Conservation (phyloP, 2,113 vertebrate species). For the Hemiscyllium ocellatum region DNA sequence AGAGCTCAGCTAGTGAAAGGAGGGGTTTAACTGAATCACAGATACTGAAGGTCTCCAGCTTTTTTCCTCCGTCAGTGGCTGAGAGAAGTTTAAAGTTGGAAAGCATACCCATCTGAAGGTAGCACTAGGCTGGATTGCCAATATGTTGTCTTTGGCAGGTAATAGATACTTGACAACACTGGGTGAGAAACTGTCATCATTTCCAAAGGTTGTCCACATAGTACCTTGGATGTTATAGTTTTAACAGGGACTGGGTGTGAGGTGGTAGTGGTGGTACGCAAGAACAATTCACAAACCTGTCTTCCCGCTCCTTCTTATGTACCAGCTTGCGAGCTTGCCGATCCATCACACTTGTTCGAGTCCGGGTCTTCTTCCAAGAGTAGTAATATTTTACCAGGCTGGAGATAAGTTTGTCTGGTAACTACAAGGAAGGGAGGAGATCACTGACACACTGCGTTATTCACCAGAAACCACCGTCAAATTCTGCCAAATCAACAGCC, state of each 20-base stretch:
- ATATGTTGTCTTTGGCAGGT: no score
- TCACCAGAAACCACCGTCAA: background rate
- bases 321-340: conserved; percentile 75
- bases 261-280: background rate
- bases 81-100: background rate
- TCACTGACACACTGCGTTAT: background rate
- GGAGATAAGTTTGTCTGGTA: conserved; percentile 81
- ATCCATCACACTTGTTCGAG: conserved; percentile 84
- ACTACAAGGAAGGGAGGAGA: conserved; percentile 45
- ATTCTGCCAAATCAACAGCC: background rate
- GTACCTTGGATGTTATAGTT: no score
- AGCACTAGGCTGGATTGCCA: background rate
- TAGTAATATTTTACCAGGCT: conserved; percentile 89
- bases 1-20: background rate
- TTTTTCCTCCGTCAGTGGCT: background rate
- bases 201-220: background rate
- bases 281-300: conserved; percentile 56
- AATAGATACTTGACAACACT: background rate
- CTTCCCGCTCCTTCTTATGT: conserved; percentile 75
- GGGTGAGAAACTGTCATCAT: background rate
- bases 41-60: background rate
- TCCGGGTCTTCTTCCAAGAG: conserved; percentile 85
- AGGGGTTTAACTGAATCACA: background rate
- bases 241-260: background rate
- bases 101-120: background rate